These are phyloP conservation scores for Mantis religiosa DNA, from an alignment of 2,888 invertebrate species.

Conservation along the genomic window DNA sequence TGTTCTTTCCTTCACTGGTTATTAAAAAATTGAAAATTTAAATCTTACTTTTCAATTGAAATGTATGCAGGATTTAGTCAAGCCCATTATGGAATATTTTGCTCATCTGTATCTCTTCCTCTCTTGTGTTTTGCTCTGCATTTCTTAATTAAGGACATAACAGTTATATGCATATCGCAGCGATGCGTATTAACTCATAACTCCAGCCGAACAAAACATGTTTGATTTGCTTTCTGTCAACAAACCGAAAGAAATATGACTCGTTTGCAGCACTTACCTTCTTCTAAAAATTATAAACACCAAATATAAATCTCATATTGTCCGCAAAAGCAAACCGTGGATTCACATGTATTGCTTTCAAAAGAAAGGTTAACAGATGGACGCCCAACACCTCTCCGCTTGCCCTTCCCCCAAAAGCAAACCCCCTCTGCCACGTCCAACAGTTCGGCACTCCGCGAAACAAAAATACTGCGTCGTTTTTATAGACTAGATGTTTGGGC, in stretches of 20 bases:
- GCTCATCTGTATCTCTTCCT: no score
- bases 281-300: neutral
- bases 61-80: no score
- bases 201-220: neutral
- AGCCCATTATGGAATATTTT: no score
- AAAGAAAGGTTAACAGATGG: neutral
- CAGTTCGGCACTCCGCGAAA: neutral
- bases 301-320: no score
- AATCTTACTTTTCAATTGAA: no score
- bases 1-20: no score
- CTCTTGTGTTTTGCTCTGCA: no score
- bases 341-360: neutral
- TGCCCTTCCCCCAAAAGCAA: neutral
- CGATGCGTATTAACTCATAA: neutral
- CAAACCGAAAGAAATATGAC: neutral
- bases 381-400: neutral
- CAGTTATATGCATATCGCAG: no score
- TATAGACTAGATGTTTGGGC: neutral
- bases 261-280: neutral
- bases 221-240: neutral
- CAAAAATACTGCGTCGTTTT: neutral
- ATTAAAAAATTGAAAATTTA: no score
- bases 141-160: no score
- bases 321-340: neutral
- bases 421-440: neutral